Conservation (phyloP, 2,888 invertebrate species). For the Oxytorus armatus region DNA sequence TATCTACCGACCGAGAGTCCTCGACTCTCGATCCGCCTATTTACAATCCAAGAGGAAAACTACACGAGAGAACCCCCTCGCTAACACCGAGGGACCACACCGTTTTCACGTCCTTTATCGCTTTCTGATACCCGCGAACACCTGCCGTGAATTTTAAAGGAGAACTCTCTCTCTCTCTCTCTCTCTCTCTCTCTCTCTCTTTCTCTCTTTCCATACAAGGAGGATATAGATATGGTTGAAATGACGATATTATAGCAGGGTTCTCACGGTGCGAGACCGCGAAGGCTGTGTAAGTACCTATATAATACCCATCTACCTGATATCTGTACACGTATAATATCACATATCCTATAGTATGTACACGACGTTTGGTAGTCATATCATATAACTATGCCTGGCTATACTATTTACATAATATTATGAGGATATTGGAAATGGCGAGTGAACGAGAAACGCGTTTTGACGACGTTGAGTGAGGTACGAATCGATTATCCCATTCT, state of each 20-base stretch:
- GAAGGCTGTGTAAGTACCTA: constrained; percentile 35
- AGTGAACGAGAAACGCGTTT: constrained; percentile 26
- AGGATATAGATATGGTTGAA: constrained; percentile 14
- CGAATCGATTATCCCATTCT: constrained; percentile 57
- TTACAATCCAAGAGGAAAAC: constrained; percentile 45
- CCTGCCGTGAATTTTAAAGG: constrained; percentile 62
- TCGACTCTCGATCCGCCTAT: constrained; percentile 44
- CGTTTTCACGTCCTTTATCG: constrained; percentile 62
- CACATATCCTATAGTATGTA: constrained; percentile 7
- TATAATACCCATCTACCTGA: constrained; percentile 47
- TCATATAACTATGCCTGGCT: constrained; percentile 35
- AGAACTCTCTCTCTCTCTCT: neutral
- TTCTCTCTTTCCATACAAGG: too few species aligned
- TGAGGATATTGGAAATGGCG: constrained; percentile 47
- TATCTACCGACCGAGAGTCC: constrained; percentile 20
- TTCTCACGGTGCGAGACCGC: neutral
- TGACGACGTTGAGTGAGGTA: constrained; percentile 12
- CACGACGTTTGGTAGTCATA: constrained; percentile 23
- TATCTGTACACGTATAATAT: constrained; percentile 21
- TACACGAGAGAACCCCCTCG: constrained; percentile 7
- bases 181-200: neutral
- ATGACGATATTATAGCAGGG: neutral
- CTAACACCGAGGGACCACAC: neutral
- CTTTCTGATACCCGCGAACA: constrained; percentile 65
- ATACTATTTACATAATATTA: constrained; percentile 59